Conservation (phyloP, 2,888 invertebrate genomes). For the Coelogynopora nodosa region DNA sequence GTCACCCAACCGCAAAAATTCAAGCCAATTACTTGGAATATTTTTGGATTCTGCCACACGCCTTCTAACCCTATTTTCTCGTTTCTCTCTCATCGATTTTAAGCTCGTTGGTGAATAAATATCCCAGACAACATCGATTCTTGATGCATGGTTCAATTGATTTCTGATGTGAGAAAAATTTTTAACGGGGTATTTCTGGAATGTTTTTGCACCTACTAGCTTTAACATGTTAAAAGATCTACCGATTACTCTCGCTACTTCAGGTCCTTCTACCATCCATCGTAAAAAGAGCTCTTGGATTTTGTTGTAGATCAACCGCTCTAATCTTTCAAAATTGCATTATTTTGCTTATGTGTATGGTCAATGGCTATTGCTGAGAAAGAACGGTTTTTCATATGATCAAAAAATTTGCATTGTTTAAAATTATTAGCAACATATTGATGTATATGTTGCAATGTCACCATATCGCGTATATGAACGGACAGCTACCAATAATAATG, state of each 20-base stretch:
- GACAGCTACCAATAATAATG: no score
- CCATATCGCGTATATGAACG: background rate
- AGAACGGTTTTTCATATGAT: background rate
- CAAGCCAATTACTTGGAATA: no score
- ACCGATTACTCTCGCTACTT: no score
- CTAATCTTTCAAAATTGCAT: background rate
- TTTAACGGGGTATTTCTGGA: no score
- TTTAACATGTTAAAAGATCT: no score
- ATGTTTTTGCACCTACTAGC: background rate
- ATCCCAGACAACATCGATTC: background rate
- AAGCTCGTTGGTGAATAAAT: background rate
- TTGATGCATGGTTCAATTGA: background rate
- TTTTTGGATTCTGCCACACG: background rate
- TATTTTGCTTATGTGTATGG: background rate
- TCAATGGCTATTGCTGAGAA: background rate
- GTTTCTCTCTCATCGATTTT: background rate
- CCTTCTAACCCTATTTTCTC: background rate
- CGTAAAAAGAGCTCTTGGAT: background rate
- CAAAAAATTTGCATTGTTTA: background rate
- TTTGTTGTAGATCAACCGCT: background rate
- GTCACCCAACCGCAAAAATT: no score
- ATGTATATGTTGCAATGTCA: background rate
- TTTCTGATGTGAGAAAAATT: background rate
- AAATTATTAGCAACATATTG: background rate
- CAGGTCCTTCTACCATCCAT: no score